Base-by-base conservation (phyloP, 2,113 vertebrate species). In the Brachyhypopomus occidentalis region DNA sequence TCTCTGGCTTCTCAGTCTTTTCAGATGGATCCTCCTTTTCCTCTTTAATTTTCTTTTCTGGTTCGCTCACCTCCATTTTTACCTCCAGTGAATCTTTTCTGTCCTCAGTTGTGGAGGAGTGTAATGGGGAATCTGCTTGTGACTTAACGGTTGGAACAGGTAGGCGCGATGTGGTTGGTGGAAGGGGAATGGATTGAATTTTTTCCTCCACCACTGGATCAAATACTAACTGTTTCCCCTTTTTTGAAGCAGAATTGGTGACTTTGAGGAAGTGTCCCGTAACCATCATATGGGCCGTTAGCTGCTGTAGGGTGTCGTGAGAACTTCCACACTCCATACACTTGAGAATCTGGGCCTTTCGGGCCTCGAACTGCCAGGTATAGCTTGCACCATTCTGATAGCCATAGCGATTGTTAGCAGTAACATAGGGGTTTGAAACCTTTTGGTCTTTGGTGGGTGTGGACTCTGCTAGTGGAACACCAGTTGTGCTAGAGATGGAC, bases 221-320 rank as follows among this genome's bases (percentile, higher is more conserved):
- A 88, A 99, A 92, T 34, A 98, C 95, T 27, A 99, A 89, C 85
- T 98, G 98, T 86, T 99, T 99, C 27, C 97, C 97, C 80, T 99
- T 99, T 92, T 99, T 99, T 79, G 97, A 98, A 73, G 97, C 97
- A 11, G 97, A 97, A 87, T 97, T 98, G 19, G 98, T 99, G 76
- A 99, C 98, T 90, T 99, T 99, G 59, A 99, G 86, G 89, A 99
- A 99, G 90, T 99, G 98, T 80, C 98, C 98, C 0, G 98, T 99
- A 88, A 99, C 97, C 98, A 99, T 99, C 98, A 99, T 99, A 88
- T 99, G 98, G 84, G 98, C 97, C 0, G 98, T 99, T 83, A 99
- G 95, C 89, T 99, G 98, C 85, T 99, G 97, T 91, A 99, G 89
- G 72, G 98, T 98, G 80, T 99, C 98, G 34, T 99, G 98, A 45